Percentiles rank a stretch among this genome's conserved stretches.
Conservation (phyloP, 1,140 invertebrate species). For the Tribolium castaneum region DNA sequence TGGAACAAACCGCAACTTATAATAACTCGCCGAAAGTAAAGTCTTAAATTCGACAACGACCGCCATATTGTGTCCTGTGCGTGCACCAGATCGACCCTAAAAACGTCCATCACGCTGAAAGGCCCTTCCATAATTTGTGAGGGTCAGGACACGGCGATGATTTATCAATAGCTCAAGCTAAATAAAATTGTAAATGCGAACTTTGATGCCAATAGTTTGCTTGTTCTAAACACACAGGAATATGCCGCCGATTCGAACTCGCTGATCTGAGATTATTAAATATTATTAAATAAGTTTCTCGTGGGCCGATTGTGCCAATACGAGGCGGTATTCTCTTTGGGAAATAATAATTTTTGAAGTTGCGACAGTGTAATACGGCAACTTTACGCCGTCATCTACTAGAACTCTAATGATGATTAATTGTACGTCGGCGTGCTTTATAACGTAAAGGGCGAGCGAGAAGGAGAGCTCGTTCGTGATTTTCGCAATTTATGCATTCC, state of each 20-base stretch:
- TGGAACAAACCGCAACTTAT: too few species aligned
- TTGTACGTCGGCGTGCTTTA: neutral
- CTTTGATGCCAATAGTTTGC: too few species aligned
- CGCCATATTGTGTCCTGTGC: slow-evolving; percentile 23
- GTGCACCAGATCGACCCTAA: slow-evolving; percentile 4
- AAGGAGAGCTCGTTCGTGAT: neutral
- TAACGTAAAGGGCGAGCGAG: neutral
- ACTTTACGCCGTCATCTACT: slow-evolving; percentile 23
- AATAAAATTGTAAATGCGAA: too few species aligned
- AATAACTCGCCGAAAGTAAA: slow-evolving; percentile 24
- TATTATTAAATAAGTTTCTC: neutral
- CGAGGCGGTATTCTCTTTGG: neutral
- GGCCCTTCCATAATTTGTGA: slow-evolving; percentile 30
- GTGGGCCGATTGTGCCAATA: neutral
- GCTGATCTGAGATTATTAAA: too few species aligned
- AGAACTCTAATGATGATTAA: slow-evolving; percentile 29
- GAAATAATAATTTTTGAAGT: slow-evolving; percentile 35
- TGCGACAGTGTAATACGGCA: slow-evolving; percentile 5
- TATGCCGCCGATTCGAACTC: neutral
- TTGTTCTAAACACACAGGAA: neutral
- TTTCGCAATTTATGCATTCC: slow-evolving; percentile 10
- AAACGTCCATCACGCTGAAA: slow-evolving; percentile 27
- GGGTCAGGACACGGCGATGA: slow-evolving; percentile 1
- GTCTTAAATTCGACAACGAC: slow-evolving; percentile 31
- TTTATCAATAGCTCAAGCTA: slow-evolving; percentile 10